Base-by-base conservation (phyloP, 2,797 vertebrate species). In the Cyclopterus lumpus region DNA sequence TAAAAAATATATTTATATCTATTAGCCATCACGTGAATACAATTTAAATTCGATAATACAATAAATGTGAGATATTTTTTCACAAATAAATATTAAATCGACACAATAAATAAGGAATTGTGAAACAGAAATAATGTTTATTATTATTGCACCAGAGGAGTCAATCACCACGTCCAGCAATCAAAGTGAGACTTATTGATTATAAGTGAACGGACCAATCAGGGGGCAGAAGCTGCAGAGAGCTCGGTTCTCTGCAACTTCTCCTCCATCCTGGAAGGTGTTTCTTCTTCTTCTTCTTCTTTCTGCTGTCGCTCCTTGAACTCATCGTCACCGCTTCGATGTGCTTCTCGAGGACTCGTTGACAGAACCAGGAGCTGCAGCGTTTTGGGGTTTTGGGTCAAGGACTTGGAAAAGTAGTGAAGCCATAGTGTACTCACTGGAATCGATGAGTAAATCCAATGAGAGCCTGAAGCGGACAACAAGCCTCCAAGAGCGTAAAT, bases 371-470 rank as follows among this genome's bases (percentile, higher is more conserved):
- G 20, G 63, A 5, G 0, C 6, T n/a, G n/a, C n/a, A n/a, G n/a
- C n/a, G n/a, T 30, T 8, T 32, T 34, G 1, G 34, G 32, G 6
- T 46, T 32, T 20, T 18, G 0, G 10, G 20, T 74, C 51, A 75
- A 73, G 57, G 78, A 75, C 72, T 73, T 77, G 32, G 2, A 36
- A 53, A 70, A 55, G 54, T 24, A 40, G 54, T 12, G 34, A 53
- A 54, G 48, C 16, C 5, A 0, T 1, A 42, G 58, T 75, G 68
- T n/a, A 76, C 49, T 69, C 72, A 28, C 26, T 66, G 68, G 36
- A 63, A 83, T 80, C 44, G 3, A 76, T 83, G 74, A 44, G 40
- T 57, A 66, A 69, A 86, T 82, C 64, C 67, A 68, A 73, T 63
- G 42, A 16, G 12, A 49, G 51, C 24, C 28, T 28, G 44, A 64